Base-by-base conservation (phyloP, 1,140 invertebrate genomes). In the Diabrotica undecimpunctata region DNA sequence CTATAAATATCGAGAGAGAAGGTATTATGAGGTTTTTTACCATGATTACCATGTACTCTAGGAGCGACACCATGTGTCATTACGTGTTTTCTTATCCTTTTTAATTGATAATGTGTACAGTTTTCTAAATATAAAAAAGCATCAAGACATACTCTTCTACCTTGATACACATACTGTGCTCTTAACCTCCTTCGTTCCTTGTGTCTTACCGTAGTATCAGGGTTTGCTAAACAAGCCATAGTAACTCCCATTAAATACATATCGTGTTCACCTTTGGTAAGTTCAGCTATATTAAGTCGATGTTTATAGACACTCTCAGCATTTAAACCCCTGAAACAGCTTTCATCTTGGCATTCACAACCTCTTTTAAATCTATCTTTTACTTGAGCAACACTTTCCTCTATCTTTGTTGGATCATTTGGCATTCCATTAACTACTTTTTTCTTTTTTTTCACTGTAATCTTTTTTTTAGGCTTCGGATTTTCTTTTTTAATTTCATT, bases 161-260 rank as follows among this genome's bases (percentile, higher is more conserved):
- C 89, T 74, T 90, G 87, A 78, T 87, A 91, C 11, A 90, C 87
- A 75, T 92, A 91, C 56, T 88, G 88, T 0, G 89, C 86, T 63
- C 89, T 79, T 51, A 90, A 78, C 76, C 90, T 82, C 77, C 87
- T 84, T 58, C 89, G 79, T 67, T 90, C 88, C 70, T 88, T 90
- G 64, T 88, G 87, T 10, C 88, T 81, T 2, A 87, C 85, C 5
- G 89, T 91, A 72, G 88, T 85, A 53, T 87, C 85, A 5, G 89
- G 89, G 79, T 92, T 89, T 0, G 87, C 86, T 54, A 91, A 79
- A 70, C 88, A 90, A 0, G 89, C 89, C 89, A 90, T 91, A 7
- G 88, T 91, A 12, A 92, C 86, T 51, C 89, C 90, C 90, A 90
- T 90, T 64, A 90, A 78, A 73, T 91, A 91, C 86, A 89, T 88